Conservation (phyloP, 2,113 vertebrate species). For the Dicaeum eximium region DNA sequence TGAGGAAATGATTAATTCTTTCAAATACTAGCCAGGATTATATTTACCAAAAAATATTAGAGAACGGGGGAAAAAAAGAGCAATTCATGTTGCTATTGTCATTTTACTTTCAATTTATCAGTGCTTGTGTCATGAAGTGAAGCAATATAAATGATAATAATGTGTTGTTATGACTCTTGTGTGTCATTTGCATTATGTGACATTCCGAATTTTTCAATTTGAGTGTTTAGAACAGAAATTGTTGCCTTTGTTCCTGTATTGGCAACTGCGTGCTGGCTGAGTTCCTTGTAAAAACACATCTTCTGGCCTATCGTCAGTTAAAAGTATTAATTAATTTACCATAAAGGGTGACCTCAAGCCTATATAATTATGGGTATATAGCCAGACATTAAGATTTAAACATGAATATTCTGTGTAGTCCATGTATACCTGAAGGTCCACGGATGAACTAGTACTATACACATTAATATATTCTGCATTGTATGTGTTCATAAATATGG, state of each 20-base stretch:
- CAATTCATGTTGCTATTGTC: neutral
- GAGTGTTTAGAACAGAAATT: constrained; percentile 12
- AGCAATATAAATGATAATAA: constrained; percentile 54
- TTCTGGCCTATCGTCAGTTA: neutral
- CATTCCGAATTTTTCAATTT: neutral
- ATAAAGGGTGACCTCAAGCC: neutral
- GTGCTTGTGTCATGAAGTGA: constrained; percentile 42
- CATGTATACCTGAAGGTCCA: neutral
- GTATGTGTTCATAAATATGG: constrained; percentile 45
- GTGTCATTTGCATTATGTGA: constrained; percentile 37
- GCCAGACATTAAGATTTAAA: neutral
- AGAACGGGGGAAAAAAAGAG: fast-evolving
- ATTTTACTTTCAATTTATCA: constrained; percentile 45
- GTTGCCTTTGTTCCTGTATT: constrained; percentile 39
- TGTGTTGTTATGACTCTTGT: constrained; percentile 43
- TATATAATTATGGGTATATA: neutral
- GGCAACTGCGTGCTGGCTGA: constrained; percentile 12
- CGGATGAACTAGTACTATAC: neutral
- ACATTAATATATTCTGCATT: constrained; percentile 30
- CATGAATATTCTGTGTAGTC: neutral
- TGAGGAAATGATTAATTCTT: constrained; percentile 8
- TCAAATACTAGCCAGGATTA: neutral
- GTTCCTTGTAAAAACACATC: neutral
- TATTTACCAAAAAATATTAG: constrained; percentile 13
- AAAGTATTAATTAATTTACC: constrained; percentile 25